Base-by-base conservation (phyloP, 2,797 vertebrate species). In the Tapirus indicus region DNA sequence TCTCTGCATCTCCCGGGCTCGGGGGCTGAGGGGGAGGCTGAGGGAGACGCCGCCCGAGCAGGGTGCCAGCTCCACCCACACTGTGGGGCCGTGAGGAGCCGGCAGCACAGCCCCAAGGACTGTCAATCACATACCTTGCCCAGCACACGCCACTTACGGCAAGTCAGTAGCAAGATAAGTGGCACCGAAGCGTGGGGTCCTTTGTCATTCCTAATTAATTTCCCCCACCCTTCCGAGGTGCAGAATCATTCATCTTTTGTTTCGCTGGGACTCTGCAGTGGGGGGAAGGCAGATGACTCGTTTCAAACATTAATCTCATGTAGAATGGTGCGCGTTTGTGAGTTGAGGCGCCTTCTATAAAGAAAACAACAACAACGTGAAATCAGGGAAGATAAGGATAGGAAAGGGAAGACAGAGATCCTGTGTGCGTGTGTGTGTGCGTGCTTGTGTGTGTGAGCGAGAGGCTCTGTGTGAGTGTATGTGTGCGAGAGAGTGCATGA, bases 271-370 rank as follows among this genome's bases (percentile, higher is more conserved):
- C 97, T 97, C 90, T 89, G 93, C 86, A 8, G 96, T 58, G 35
- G 88, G 91, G 96, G 85, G 98, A 98, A 97, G 87, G 97, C 94
- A 94, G 98, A 96, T 17, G 86, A 90, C 92, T 96, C 9, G 68
- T 97, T 97, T 98, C 97, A 90, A 97, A 98, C 96, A 94, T 96
- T 96, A 93, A 97, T 98, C 98, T 98, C 95, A n/a, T 91, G 90
- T 27, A 96, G 98, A 97, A 88, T 0, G 16, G 56, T 0, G 27
- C 3, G 60, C 11, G 2, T 1, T 0, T 13, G 72, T 12, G n/a
- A 86, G 98, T 90, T 84, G 85, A 35, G 35, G 69, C 77, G 47
- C n/a, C 75, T 29, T 68, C 91, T 0, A 16, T 2, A 18, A 32
- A 27, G 83, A 29, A 25, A 27, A 20, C 6, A 93, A 96, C 98